Evolutionary conservation across 1,140 invertebrate species (phyloP), one percentile per base, ranked within the genome.

Genomic region (Uloborus diversus): DNA sequence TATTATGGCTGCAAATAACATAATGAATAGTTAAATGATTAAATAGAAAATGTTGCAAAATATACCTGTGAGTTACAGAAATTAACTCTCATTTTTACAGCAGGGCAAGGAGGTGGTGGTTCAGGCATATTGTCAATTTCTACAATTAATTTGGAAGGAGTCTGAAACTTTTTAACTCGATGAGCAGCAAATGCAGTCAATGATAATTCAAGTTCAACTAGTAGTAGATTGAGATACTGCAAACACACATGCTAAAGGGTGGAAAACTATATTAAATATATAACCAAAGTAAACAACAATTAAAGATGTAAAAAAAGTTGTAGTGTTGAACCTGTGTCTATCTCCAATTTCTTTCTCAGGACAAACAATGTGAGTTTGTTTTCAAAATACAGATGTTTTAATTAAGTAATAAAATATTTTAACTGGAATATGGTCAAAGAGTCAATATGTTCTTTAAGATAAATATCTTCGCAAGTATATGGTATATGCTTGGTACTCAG

Each of bases 121-220:
- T 79, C 76, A 4, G 76, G 76, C 5, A 79, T 27, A 20, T 25
- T 49, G 25, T 79, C 76, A 4, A 69, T 47, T 35, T 68, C 76
- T 25, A 59, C 76, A 49, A 79, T 79, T 11, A 79, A 27, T 62
- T 69, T 68, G 3, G 33, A 35, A 4, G 76, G 53, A 3, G 65
- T 65, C 3, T 79, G 76, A 59, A 94, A 90, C 82, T 92, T 90
- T 71, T 90, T 90, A 35, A 93, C 90, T 84, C 94, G 90, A 86
- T 96, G 93, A 56, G 94, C 93, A 49, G 92, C 92, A 88, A 94
- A 96, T 4, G 95, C 94, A 62, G 92, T 93, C 37, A 94, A 84
- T 51, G 89, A 89, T 62, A 88, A 84, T 85, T 96, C 94, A 85
- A 94, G 86, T 82, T 93, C 89, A 56, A 92, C 84, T 23, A 96